A percentile compares a stretch with the other conserved stretches of the same genome.
phyloP scores from a whole-genome alignment of 2,888 invertebrate genomes.

The Creontiades dilutus region DNA sequence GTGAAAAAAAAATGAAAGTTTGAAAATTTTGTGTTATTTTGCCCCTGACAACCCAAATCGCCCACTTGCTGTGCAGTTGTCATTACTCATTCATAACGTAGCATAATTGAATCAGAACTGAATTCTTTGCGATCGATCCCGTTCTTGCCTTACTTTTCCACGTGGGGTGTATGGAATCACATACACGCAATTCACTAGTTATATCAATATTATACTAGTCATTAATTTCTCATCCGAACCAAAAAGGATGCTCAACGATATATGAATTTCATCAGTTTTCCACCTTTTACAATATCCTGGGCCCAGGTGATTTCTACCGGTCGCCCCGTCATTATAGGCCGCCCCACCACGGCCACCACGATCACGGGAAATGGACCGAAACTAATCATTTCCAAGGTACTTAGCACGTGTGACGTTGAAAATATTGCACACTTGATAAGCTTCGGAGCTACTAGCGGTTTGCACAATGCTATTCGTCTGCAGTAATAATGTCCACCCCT shows the following conservation, averaged over 20 bases:
- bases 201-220: not conserved
- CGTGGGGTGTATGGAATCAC: not conserved
- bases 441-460: not conserved
- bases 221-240: too few species aligned
- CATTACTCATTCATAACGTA: too few species aligned
- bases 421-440: not conserved
- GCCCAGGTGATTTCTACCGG: not conserved
- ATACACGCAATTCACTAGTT: not conserved
- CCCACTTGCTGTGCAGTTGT: too few species aligned
- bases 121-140: not conserved
- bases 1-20: too few species aligned
- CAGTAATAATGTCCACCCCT: too few species aligned
- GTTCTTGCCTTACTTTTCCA: not conserved
- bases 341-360: not conserved
- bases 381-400: not conserved
- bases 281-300: not conserved
- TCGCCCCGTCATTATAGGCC: not conserved
- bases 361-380: not conserved
- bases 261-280: not conserved
- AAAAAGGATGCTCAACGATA: not conserved
- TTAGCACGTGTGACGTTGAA: not conserved
- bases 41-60: too few species aligned
- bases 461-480: not conserved
- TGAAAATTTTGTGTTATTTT: too few species aligned
- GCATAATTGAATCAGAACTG: not conserved